Conservation (phyloP, 2,797 vertebrate species). For the Pipistrellus kuhlii region DNA sequence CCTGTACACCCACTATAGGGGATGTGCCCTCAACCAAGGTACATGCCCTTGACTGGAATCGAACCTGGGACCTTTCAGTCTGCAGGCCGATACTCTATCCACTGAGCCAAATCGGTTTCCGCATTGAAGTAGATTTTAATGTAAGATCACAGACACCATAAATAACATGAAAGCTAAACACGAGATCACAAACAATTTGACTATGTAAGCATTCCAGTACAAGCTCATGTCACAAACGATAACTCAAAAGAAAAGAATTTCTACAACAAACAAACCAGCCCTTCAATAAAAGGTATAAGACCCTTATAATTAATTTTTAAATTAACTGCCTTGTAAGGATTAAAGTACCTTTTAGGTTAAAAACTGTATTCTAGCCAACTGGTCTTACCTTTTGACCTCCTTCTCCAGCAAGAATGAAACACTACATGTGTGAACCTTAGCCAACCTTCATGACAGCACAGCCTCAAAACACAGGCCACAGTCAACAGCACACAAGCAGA, state of each 20-base stretch:
- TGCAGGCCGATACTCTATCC: too few relatives aligned
- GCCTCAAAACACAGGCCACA: background rate
- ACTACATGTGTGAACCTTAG: fast-evolving
- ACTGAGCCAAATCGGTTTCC: too few relatives aligned
- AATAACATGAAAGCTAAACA: conserved; percentile 71
- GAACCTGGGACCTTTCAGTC: too few relatives aligned
- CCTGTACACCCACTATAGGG: too few relatives aligned
- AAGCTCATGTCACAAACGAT: conserved; percentile 72
- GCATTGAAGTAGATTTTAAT: conserved; percentile 67
- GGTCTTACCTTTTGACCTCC: background rate
- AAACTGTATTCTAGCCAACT: background rate
- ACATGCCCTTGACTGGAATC: too few relatives aligned
- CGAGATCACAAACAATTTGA: conserved; percentile 78
- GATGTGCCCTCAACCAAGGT: too few relatives aligned
- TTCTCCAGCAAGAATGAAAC: background rate
- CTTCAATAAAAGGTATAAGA: conserved; percentile 47
- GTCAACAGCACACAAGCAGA: background rate
- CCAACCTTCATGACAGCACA: background rate
- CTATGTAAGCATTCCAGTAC: conserved; percentile 74
- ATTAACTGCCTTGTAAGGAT: background rate
- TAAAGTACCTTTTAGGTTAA: conserved; percentile 14
- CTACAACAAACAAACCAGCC: conserved; percentile 10
- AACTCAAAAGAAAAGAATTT: conserved; percentile 71
- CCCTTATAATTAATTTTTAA: conserved; percentile 26
- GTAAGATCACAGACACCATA: conserved; percentile 68